Evolutionary conservation across 2,797 vertebrate species (phyloP).

Genomic region (Vipera latastei): DNA sequence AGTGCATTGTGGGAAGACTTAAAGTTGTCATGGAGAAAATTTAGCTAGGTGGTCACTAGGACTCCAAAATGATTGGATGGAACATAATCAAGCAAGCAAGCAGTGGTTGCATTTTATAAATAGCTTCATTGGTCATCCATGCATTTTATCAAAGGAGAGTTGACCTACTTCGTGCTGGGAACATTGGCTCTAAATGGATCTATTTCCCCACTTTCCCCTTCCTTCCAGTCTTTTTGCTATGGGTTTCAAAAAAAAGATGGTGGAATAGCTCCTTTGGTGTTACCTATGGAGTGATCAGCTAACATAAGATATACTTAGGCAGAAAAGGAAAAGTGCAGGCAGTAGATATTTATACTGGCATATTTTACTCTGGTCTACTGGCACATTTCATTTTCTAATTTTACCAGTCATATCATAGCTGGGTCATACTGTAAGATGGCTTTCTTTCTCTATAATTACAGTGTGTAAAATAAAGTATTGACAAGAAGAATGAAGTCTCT

Average conservation of each 20-base stretch:
- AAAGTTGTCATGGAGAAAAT: background rate
- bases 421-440: background rate
- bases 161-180: background rate
- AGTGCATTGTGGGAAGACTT: background rate
- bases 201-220: background rate
- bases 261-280: background rate
- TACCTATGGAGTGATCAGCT: background rate
- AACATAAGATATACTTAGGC: background rate
- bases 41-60: background rate
- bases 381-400: background rate
- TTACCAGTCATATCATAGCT: background rate
- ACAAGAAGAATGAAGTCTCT: background rate
- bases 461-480: accelerated
- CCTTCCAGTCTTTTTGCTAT: background rate
- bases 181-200: background rate
- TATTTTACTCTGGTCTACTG: background rate
- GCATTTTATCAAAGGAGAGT: background rate
- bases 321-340: background rate
- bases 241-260: background rate
- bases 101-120: background rate
- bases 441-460: background rate
- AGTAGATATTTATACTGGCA: background rate
- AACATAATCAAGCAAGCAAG: background rate
- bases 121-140: background rate
- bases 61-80: background rate